phyloP scores from a whole-genome alignment of 2,888 invertebrate species.

The Napeogenes inachia region DNA sequence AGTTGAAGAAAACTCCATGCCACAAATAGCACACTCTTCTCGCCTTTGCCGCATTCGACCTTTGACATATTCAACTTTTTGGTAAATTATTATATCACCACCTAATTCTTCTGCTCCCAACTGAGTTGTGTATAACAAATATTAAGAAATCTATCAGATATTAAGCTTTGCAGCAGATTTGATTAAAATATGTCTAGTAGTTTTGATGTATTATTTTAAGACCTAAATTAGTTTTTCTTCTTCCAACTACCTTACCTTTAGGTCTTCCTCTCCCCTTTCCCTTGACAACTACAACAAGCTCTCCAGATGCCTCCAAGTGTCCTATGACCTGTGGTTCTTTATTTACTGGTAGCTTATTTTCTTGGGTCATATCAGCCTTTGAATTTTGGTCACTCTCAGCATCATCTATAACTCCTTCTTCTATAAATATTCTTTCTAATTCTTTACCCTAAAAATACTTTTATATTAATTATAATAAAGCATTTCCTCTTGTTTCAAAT shows the following conservation, averaged over 20 bases:
- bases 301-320: constrained; percentile 80
- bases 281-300: constrained; percentile 79
- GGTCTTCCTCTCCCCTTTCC: constrained; percentile 76
- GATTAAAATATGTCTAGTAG: too few relatives aligned
- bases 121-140: too few relatives aligned
- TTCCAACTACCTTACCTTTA: constrained; percentile 48
- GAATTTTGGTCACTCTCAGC: constrained; percentile 69
- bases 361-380: constrained; percentile 32
- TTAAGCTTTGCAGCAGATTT: too few relatives aligned
- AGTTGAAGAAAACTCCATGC: constrained; percentile 63
- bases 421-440: constrained; percentile 83
- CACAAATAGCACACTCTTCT: constrained; percentile 69
- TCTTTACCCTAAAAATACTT: constrained; percentile 79
- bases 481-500: too few relatives aligned
- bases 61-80: constrained; percentile 24
- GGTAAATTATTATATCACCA: too few relatives aligned
- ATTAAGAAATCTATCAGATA: too few relatives aligned
- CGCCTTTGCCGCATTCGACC: constrained; percentile 56
- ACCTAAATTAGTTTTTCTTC: too few relatives aligned
- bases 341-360: constrained; percentile 30
- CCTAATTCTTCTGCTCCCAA: too few relatives aligned
- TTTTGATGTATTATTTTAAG: too few relatives aligned
- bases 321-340: constrained; percentile 79
- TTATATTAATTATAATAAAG: too few relatives aligned
- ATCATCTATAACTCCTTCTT: constrained; percentile 83